A percentile compares a stretch with the other conserved stretches of the same genome.
Evolutionary conservation across 2,888 invertebrate genomes (phyloP).

Genomic region (Ichneumon xanthorius): DNA sequence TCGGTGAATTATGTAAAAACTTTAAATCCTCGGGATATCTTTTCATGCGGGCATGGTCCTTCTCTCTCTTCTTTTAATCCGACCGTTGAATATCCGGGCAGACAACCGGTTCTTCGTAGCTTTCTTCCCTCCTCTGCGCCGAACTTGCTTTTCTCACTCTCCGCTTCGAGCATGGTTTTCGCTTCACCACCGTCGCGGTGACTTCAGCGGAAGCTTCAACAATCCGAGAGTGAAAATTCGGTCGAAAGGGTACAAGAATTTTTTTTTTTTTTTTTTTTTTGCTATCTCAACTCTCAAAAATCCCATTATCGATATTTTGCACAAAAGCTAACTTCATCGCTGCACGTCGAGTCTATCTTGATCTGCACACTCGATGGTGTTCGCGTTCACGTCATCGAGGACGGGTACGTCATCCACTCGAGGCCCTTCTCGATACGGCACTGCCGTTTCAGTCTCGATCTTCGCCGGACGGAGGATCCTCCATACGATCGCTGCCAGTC

Average conservation of each 20-base stretch:
- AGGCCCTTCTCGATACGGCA: conserved; percentile 28
- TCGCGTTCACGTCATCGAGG: conserved; percentile 7
- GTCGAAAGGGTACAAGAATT: background rate
- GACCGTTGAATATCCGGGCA: conserved; percentile 63
- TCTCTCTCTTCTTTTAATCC: conserved; percentile 52
- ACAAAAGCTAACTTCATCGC: background rate
- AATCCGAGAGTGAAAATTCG: conserved; percentile 31
- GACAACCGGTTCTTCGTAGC: conserved; percentile 69
- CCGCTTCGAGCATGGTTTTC: background rate
- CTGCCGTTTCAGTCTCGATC: conserved; percentile 31
- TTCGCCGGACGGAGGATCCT: conserved; percentile 15
- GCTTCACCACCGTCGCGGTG: conserved; percentile 29
- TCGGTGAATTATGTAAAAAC: too few relatives aligned
- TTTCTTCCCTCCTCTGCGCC: conserved; percentile 31
- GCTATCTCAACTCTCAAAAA: background rate
- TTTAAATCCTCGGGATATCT: background rate
- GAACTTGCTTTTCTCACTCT: conserved; percentile 35
- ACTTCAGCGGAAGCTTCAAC: conserved; percentile 44
- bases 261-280: too few relatives aligned
- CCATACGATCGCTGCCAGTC: conserved; percentile 12
- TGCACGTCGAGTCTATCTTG: background rate
- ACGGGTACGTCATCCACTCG: background rate
- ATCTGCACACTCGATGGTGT: background rate
- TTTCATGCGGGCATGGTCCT: background rate
- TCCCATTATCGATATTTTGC: background rate